Evolutionary conservation across 1,140 invertebrate genomes (phyloP), one percentile per base, ranked within the genome.

Genomic region (Plodia interpunctella): DNA sequence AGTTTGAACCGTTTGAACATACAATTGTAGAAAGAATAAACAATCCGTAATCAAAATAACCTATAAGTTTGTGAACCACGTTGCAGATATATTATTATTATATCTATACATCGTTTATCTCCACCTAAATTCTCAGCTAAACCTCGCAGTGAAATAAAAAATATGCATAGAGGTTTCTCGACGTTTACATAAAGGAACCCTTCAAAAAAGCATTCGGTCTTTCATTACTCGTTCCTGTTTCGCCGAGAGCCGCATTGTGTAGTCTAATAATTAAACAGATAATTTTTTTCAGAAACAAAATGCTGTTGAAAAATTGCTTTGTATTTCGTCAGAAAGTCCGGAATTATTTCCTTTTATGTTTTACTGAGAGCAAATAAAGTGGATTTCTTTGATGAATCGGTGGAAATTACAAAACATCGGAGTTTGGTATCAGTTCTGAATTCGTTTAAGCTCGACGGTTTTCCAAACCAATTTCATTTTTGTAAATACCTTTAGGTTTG

Each of bases 201-300:
- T 32, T 9, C 6, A 32, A 32, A 32, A 32, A 32, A 9, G 6
- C 6, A 32, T 32, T n/a, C n/a, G 30, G 21, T 25, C 21, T 25
- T 3, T 25, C 6, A 3, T 2, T 25, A 25, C 21, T 25, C 6
- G 8, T 35, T 35, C 10, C 32, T 9, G 32, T 9, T 35, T 44
- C 3, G 8, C 4, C 3, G n/a, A 65, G 18, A 32, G 21, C 25
- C 25, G 35, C 30, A 57, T 49, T 53, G 25, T 49, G 44, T 56
- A 55, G 49, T 57, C 59, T 59, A 59, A 66, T 66, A 66, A 66
- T 59, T 59, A 59, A 66, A 59, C 52, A 59, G 60, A 66, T 62
- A 66, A 32, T 54, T 44, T 62, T 66, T 57, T 57, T 28, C 17
- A 25, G 5, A 19, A 53, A 21, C 56, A 50, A 38, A 59, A 57